Conservation (phyloP, 1,140 invertebrate genomes). For the Mesaphorura yosii region DNA sequence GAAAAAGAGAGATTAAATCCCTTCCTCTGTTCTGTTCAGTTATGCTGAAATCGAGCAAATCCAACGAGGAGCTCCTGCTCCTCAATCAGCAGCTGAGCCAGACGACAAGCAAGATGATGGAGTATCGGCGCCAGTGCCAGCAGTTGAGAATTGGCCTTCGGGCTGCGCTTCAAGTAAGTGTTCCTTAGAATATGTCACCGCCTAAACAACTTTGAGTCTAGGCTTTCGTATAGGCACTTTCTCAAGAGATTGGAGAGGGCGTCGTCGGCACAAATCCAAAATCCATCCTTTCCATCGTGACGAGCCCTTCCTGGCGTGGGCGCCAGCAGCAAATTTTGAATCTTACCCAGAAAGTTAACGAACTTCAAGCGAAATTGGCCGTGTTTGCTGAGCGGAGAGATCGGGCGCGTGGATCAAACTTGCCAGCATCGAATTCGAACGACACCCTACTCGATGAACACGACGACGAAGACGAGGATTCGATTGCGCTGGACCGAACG, state of each 20-base stretch:
- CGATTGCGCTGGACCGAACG: not conserved
- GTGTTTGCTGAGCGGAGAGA: too few species aligned
- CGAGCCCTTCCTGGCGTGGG: conserved; percentile 11
- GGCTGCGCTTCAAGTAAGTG: conserved; percentile 13
- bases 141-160: conserved; percentile 21
- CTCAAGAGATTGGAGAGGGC: conserved; percentile 22
- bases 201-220: not conserved
- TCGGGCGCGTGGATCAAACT: too few species aligned
- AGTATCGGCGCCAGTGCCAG: conserved; percentile 24
- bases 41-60: too few species aligned
- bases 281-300: conserved; percentile 1
- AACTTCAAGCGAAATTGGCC: not conserved
- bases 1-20: too few species aligned
- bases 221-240: not conserved
- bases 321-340: conserved; percentile 23
- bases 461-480: not conserved
- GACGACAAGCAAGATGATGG: conserved; percentile 24
- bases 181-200: not conserved
- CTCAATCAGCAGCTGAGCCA: conserved; percentile 10
- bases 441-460: not conserved
- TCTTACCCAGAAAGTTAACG: conserved; percentile 13
- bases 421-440: not conserved
- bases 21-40: too few species aligned
- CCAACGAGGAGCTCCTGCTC: conserved; percentile 5
- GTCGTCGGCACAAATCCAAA: conserved; percentile 12